A percentile compares a stretch with the other conserved stretches of the same genome.
Conservation (phyloP, 2,113 vertebrate genomes). For the Stegastes partitus region DNA sequence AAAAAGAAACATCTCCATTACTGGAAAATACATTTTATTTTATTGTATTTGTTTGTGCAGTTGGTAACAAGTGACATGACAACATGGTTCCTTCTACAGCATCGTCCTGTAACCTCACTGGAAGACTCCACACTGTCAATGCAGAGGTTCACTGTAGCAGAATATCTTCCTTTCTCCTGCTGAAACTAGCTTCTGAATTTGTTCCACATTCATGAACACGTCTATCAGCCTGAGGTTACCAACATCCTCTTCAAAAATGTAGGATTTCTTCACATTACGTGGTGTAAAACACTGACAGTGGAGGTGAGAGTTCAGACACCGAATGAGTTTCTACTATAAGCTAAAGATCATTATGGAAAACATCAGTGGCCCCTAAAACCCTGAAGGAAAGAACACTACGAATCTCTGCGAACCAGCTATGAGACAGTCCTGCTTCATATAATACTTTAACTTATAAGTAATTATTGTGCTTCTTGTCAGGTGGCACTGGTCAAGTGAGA, state of each 20-base stretch:
- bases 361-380: background rate
- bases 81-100: background rate
- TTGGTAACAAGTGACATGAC: conserved; percentile 28
- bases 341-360: conserved; percentile 27
- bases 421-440: background rate
- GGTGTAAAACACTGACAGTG: background rate
- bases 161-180: background rate
- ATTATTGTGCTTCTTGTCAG: background rate
- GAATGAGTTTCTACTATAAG: background rate
- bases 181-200: conserved; percentile 8
- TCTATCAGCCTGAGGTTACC: background rate
- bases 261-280: background rate
- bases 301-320: background rate
- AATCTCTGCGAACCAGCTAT: conserved; percentile 1
- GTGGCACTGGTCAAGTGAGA: background rate
- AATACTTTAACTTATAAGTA: conserved; percentile 20
- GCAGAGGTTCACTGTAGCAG: conserved; percentile 1
- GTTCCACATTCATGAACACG: conserved; percentile 14
- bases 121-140: conserved; percentile 30
- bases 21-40: conserved; percentile 57
- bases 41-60: conserved; percentile 52
- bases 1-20: background rate
- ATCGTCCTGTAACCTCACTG: conserved; percentile 7
- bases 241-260: background rate
- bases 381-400: background rate